Evolutionary conservation across 2,888 invertebrate species (phyloP).

Genomic region (Cataglyphis livida): DNA sequence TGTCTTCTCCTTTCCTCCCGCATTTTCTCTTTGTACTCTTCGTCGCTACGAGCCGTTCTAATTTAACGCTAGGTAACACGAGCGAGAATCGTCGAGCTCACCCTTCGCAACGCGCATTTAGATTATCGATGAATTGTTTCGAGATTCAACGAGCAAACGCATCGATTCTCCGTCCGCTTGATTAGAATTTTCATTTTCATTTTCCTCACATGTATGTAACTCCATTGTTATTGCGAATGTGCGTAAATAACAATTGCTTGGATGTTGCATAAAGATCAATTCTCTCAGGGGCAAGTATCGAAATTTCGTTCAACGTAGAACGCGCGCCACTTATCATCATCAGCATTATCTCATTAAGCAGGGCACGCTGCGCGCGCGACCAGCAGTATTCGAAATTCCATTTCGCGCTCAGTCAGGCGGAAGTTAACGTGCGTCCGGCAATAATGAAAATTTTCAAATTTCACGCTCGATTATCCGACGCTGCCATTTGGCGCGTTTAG

Average conservation of each 20-base stretch:
- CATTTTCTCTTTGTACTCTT: conserved; percentile 49
- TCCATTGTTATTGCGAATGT: background rate
- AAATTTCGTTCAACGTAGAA: conserved; percentile 26
- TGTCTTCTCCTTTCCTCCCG: conserved; percentile 14
- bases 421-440: conserved; percentile 63
- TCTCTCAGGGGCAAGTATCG: background rate
- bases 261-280: background rate
- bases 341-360: conserved; percentile 63
- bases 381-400: conserved; percentile 75
- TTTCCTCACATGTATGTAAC: background rate
- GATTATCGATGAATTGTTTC: conserved; percentile 68
- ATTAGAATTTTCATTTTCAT: conserved; percentile 57
- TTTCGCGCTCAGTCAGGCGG: conserved; percentile 69
- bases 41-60: conserved; percentile 74
- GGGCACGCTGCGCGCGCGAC: conserved; percentile 15
- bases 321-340: conserved; percentile 39
- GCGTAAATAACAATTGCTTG: background rate
- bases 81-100: conserved; percentile 57
- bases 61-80: conserved; percentile 79
- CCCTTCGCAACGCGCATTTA: conserved; percentile 51
- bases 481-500: conserved; percentile 84
- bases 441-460: conserved; percentile 85
- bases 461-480: conserved; percentile 84
- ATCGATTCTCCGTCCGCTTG: conserved; percentile 70
- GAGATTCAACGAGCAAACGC: conserved; percentile 69